These are phyloP conservation scores for Trilocha varians DNA, from an alignment of 2,888 invertebrate species.

Conservation along the genomic window DNA sequence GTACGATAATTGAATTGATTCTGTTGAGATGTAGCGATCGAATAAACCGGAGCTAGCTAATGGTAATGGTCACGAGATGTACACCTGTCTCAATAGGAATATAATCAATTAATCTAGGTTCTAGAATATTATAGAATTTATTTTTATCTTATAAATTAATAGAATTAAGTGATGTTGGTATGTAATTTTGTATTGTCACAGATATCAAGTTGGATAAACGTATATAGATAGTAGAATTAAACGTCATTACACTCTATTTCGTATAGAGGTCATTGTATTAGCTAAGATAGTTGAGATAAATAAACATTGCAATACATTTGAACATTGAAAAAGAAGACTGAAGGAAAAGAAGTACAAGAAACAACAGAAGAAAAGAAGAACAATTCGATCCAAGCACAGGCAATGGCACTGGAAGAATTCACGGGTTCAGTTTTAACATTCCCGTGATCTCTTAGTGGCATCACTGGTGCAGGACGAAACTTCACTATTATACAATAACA, in stretches of 20 bases:
- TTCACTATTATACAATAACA: conserved; percentile 11
- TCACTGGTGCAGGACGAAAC: conserved; percentile 73
- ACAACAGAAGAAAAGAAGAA: conserved; percentile 21
- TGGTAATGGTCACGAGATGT: neutral
- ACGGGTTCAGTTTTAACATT: conserved; percentile 76
- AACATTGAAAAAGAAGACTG: conserved; percentile 10
- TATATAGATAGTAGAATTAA: too few species aligned
- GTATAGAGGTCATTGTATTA: too few species aligned
- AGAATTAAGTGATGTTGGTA: too few species aligned
- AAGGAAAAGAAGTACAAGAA: conserved; percentile 7
- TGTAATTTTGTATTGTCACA: too few species aligned
- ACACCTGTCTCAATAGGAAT: neutral
- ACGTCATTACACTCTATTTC: too few species aligned
- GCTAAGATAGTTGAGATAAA: too few species aligned
- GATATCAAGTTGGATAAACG: too few species aligned
- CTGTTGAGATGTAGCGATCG: conserved; percentile 24
- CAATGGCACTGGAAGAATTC: conserved; percentile 92
- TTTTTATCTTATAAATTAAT: too few species aligned
- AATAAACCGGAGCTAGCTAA: neutral
- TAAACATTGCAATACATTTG: too few species aligned
- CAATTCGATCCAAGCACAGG: conserved; percentile 73
- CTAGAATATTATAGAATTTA: neutral
- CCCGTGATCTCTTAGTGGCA: conserved; percentile 84
- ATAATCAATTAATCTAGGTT: too few species aligned
- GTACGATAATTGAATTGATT: conserved; percentile 18